These are phyloP conservation scores for Suncus etruscus DNA, from an alignment of 2,113 vertebrate genomes.

Conservation along the genomic window DNA sequence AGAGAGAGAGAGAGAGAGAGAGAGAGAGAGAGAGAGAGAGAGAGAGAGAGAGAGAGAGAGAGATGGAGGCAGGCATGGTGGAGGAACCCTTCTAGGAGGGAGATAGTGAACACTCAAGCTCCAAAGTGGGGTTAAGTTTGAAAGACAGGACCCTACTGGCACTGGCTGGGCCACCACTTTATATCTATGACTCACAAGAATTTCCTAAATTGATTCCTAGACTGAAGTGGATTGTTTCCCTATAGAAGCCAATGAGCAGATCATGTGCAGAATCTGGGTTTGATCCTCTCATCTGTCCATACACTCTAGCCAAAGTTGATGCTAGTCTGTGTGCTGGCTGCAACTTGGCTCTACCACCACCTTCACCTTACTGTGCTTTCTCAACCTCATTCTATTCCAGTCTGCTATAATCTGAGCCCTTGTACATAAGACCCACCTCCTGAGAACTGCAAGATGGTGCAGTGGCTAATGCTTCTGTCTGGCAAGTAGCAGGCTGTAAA, in stretches of 20 bases:
- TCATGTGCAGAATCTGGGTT: not conserved
- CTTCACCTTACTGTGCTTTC: not conserved
- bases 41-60: too few species aligned
- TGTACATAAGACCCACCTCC: not conserved
- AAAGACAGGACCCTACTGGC: not conserved
- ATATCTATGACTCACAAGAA: not conserved
- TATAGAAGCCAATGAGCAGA: not conserved
- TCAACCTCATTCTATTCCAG: not conserved
- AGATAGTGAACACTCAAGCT: not conserved
- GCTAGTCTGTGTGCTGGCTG: accelerated
- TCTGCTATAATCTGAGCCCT: not conserved
- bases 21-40: too few species aligned
- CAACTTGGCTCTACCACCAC: not conserved
- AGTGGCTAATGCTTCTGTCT: too few species aligned
- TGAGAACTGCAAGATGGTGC: too few species aligned
- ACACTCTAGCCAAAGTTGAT: not conserved
- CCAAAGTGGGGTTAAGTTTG: not conserved
- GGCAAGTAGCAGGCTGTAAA: too few species aligned
- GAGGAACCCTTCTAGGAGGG: not conserved
- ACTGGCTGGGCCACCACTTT: not conserved
- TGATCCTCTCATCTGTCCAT: not conserved
- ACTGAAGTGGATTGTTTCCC: not conserved
- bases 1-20: too few species aligned
- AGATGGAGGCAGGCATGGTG: too few species aligned
- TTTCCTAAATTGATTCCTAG: not conserved